A percentile compares a stretch with the other conserved stretches of the same genome.
Conservation (phyloP, 2,888 invertebrate species). For the Flabesymbios commensalis region DNA sequence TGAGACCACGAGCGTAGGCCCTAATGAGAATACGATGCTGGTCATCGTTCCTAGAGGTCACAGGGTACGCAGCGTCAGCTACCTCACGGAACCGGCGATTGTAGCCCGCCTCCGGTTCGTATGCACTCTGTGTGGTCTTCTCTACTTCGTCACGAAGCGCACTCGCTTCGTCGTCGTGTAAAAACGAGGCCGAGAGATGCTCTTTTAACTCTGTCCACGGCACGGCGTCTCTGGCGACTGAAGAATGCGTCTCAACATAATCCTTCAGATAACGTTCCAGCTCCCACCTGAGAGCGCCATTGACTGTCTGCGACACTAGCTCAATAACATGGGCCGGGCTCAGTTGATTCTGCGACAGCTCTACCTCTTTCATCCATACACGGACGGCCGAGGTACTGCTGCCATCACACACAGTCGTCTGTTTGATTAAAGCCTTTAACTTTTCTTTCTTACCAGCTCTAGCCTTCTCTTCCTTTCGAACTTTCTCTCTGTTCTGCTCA, state of each 20-base stretch:
- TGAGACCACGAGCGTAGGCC: slow-evolving; percentile 1
- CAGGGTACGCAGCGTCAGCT: slow-evolving; percentile 10
- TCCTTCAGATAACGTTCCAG: neutral
- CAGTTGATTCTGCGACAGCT: neutral
- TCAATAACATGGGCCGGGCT: neutral
- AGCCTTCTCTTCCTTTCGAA: no score
- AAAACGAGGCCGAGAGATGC: slow-evolving; percentile 2
- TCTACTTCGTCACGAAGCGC: slow-evolving; percentile 3
- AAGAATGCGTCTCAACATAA: no score
- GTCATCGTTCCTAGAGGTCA: slow-evolving; percentile 1
- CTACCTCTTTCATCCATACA: neutral
- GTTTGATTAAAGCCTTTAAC: neutral
- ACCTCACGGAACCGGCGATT: slow-evolving; percentile 5
- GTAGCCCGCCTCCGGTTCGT: neutral
- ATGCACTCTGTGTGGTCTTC: neutral
- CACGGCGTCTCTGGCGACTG: neutral
- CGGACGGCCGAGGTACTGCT: neutral
- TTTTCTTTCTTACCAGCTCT: neutral
- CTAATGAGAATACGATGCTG: neutral
- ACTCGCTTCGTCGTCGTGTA: slow-evolving; percentile 2
- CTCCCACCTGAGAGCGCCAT: neutral
- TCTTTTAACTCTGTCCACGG: neutral
- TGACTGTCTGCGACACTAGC: neutral
- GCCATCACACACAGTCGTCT: neutral
- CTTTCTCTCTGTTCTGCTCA: no score